phyloP scores from a whole-genome alignment of 2,888 invertebrate species.

The Andrena hattorfiana region DNA sequence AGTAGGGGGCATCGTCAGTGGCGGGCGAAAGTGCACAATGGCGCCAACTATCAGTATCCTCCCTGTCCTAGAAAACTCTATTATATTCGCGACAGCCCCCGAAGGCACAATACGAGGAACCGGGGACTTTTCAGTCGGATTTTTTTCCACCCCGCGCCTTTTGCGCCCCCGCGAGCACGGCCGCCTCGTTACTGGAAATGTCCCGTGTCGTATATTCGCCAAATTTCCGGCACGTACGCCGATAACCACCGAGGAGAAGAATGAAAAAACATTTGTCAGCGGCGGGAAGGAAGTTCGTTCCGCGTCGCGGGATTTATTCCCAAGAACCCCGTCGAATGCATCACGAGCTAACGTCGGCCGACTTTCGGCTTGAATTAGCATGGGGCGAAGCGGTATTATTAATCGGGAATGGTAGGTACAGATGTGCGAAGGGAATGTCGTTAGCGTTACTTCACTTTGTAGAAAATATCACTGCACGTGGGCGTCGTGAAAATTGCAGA shows the following conservation, averaged over 20 bases:
- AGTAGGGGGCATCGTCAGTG: conserved; percentile 45
- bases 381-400: not conserved
- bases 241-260: conserved; percentile 51
- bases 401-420: too few relatives aligned
- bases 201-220: conserved; percentile 61
- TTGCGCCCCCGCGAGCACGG: not conserved
- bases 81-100: conserved; percentile 59
- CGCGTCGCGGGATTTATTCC: conserved; percentile 41
- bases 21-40: conserved; percentile 65
- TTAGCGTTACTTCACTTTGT: too few relatives aligned
- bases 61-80: conserved; percentile 69
- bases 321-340: conserved; percentile 38
- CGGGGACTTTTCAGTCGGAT: conserved; percentile 45
- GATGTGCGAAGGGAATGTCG: too few relatives aligned
- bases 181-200: conserved; percentile 58
- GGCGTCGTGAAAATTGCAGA: not conserved
- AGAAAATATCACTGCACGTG: too few relatives aligned
- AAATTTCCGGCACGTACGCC: conserved; percentile 62
- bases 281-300: conserved; percentile 46
- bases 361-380: conserved; percentile 27
- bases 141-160: conserved; percentile 1
- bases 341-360: conserved; percentile 37
- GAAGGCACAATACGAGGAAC: conserved; percentile 60
- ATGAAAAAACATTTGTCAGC: conserved; percentile 59
- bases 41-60: conserved; percentile 66